Evolutionary conservation across 2,797 vertebrate genomes (phyloP).

Genomic region (Phoebastria nigripes): DNA sequence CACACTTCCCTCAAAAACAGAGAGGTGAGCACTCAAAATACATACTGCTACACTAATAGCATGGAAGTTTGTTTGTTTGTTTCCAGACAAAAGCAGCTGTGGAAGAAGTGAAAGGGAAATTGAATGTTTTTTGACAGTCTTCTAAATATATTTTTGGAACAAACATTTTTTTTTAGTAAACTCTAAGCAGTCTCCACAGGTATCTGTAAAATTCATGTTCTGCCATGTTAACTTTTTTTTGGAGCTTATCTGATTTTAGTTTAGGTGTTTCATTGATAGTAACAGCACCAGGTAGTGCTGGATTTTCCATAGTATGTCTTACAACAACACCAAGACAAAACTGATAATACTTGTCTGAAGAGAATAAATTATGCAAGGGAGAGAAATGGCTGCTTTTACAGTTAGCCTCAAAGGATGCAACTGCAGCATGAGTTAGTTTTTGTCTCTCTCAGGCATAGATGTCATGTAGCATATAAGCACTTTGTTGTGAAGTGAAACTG

Average conservation of each 20-base stretch:
- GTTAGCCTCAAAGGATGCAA: background rate
- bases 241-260: background rate
- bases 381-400: background rate
- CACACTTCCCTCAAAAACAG: background rate
- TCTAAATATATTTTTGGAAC: background rate
- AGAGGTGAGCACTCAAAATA: background rate
- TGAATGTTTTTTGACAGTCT: background rate
- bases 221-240: background rate
- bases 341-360: background rate
- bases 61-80: background rate
- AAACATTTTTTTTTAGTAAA: background rate
- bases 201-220: background rate
- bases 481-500: background rate
- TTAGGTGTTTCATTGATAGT: background rate
- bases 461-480: background rate
- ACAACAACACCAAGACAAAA: background rate
- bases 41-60: background rate
- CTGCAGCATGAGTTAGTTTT: background rate
- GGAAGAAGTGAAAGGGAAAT: background rate
- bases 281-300: background rate
- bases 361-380: background rate
- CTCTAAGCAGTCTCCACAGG: background rate
- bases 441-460: background rate
- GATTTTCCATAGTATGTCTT: background rate
- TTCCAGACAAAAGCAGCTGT: background rate